phyloP scores from a whole-genome alignment of 2,113 vertebrate species.

The Chaenocephalus aceratus region DNA sequence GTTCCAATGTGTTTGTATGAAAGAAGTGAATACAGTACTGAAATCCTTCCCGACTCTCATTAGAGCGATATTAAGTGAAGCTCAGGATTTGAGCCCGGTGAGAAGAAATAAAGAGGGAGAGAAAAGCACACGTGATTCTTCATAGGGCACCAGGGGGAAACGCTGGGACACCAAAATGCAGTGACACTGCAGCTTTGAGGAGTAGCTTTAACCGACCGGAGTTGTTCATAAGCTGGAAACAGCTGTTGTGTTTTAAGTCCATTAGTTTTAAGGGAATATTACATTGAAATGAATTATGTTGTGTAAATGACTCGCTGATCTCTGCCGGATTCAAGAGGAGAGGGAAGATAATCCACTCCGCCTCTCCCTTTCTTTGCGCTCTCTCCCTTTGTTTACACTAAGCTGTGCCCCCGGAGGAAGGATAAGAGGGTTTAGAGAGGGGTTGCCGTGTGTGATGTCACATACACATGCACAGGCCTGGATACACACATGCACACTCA shows the following conservation, averaged over 20 bases:
- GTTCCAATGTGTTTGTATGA: not conserved
- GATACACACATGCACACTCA: conserved; percentile 12
- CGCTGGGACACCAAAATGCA: conserved; percentile 26
- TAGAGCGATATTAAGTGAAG: conserved; percentile 20
- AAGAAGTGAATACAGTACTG: not conserved
- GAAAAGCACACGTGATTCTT: conserved; percentile 31
- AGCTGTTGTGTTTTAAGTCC: conserved; percentile 66
- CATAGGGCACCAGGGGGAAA: not conserved
- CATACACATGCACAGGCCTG: conserved; percentile 35
- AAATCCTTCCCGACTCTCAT: conserved; percentile 8
- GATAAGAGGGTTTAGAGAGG: conserved; percentile 80
- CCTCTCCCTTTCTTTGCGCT: conserved; percentile 69
- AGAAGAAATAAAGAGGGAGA: conserved; percentile 4
- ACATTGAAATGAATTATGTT: conserved; percentile 76
- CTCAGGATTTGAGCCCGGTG: not conserved
- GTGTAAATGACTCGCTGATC: conserved; percentile 79
- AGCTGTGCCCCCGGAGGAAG: conserved; percentile 78
- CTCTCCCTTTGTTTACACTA: conserved; percentile 80
- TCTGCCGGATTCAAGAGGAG: conserved; percentile 70
- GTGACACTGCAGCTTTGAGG: conserved; percentile 41
- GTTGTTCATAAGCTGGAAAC: conserved; percentile 59
- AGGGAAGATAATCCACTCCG: conserved; percentile 78
- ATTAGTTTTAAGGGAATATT: conserved; percentile 75
- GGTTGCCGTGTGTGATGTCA: conserved; percentile 69
- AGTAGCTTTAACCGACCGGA: conserved; percentile 42